Conservation (phyloP, 2,888 invertebrate genomes). For the Cryptophagus acutangulus region DNA sequence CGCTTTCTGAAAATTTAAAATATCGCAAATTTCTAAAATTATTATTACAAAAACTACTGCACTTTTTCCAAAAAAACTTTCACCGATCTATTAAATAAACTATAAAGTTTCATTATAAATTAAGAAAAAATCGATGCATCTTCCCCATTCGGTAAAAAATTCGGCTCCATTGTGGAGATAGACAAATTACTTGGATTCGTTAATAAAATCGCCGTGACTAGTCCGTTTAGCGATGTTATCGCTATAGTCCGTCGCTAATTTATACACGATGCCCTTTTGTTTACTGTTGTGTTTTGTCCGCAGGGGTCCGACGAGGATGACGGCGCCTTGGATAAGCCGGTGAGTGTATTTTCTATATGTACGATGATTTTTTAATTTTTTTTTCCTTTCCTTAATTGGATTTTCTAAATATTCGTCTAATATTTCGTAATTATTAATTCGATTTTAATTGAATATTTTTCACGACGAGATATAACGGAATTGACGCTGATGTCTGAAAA, state of each 20-base stretch:
- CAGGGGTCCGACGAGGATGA: slow-evolving; percentile 72
- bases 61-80: no score
- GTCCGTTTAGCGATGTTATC: slow-evolving; percentile 47
- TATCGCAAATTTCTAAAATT: no score
- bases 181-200: slow-evolving; percentile 45
- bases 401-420: slow-evolving; percentile 17
- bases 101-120: no score
- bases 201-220: slow-evolving; percentile 47
- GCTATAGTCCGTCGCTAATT: slow-evolving; percentile 43
- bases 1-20: no score
- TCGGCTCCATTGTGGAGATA: slow-evolving; percentile 28
- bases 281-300: slow-evolving; percentile 50
- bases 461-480: not conserved
- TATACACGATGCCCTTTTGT: slow-evolving; percentile 48
- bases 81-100: no score
- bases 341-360: slow-evolving; percentile 51
- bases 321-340: slow-evolving; percentile 64
- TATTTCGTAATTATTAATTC: not conserved
- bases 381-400: slow-evolving; percentile 18
- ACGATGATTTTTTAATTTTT: slow-evolving; percentile 13
- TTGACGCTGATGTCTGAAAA: slow-evolving; percentile 3
- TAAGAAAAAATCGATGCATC: no score
- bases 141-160: no score
- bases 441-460: not conserved
- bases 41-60: no score